Evolutionary conservation across 2,797 vertebrate genomes (phyloP).

Genomic region (Phataginus tricuspis): DNA sequence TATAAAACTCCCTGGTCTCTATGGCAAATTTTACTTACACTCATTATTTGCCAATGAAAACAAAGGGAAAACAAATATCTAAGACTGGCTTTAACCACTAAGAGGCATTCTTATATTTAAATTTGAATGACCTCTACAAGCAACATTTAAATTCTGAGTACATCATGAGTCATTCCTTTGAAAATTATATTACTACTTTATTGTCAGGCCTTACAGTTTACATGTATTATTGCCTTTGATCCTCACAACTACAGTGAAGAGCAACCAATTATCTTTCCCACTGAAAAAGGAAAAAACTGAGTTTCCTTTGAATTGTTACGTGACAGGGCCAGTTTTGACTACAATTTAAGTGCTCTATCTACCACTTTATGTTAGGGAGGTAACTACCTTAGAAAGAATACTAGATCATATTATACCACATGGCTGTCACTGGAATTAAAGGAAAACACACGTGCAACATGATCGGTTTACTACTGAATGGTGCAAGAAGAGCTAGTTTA

Average conservation of each 20-base stretch:
- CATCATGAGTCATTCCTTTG: background rate
- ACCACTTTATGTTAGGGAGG: background rate
- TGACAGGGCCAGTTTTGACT: background rate
- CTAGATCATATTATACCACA: background rate
- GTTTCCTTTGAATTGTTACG: background rate
- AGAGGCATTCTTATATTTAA: background rate
- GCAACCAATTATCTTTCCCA: background rate
- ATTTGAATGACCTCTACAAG: background rate
- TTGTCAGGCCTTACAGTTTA: slow-evolving; percentile 34
- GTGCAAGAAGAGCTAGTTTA: background rate
- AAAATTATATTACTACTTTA: background rate
- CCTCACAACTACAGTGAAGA: background rate
- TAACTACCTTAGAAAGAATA: background rate
- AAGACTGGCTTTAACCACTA: background rate
- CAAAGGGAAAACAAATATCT: background rate
- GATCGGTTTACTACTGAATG: background rate
- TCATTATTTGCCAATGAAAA: background rate
- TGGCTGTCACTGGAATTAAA: background rate
- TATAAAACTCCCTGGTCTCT: background rate
- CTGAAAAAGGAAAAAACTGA: background rate
- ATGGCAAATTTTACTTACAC: background rate
- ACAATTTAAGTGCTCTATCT: background rate
- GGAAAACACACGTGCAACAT: background rate
- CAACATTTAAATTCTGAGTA: background rate
- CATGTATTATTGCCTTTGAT: background rate